Conservation (phyloP, 2,888 invertebrate species). For the Apotomis betuletana region DNA sequence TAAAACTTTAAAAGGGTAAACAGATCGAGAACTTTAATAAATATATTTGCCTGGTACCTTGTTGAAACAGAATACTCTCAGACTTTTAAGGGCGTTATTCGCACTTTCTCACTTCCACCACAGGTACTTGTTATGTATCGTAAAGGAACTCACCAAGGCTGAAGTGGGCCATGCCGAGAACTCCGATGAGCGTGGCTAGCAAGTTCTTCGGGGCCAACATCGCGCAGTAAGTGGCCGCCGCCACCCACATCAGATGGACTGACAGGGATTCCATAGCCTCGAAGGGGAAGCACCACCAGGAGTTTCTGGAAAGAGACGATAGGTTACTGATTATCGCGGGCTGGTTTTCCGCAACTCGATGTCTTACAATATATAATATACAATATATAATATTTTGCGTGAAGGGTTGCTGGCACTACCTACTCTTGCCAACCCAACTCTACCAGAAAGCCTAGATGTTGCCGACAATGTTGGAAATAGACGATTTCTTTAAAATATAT, state of each 20-base stretch:
- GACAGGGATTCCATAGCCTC: slow-evolving; percentile 94
- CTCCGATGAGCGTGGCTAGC: slow-evolving; percentile 93
- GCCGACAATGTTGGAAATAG: too few relatives aligned
- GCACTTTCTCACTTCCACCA: slow-evolving; percentile 15
- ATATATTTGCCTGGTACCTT: too few relatives aligned
- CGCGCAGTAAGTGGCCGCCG: slow-evolving; percentile 94
- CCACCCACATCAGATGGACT: slow-evolving; percentile 95
- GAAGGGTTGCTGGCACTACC: too few relatives aligned
- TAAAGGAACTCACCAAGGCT: slow-evolving; percentile 86
- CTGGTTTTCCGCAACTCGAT: too few relatives aligned
- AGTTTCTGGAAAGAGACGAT: slow-evolving; percentile 81
- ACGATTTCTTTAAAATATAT: too few relatives aligned
- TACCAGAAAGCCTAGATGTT: too few relatives aligned
- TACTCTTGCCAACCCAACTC: too few relatives aligned
- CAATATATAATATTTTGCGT: too few relatives aligned
- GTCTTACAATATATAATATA: too few relatives aligned
- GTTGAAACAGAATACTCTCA: not conserved
- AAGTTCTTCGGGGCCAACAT: slow-evolving; percentile 92
- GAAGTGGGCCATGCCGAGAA: slow-evolving; percentile 94
- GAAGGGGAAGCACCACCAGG: slow-evolving; percentile 95
- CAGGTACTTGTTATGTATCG: slow-evolving; percentile 25
- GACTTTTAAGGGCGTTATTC: slow-evolving; percentile 2
- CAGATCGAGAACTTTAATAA: too few relatives aligned
- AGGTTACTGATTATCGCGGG: not conserved
- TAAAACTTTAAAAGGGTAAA: too few relatives aligned